A percentile compares a stretch with the other conserved stretches of the same genome.
Evolutionary conservation across 2,797 vertebrate genomes (phyloP).

Genomic region (Ambastaia sidthimunki): DNA sequence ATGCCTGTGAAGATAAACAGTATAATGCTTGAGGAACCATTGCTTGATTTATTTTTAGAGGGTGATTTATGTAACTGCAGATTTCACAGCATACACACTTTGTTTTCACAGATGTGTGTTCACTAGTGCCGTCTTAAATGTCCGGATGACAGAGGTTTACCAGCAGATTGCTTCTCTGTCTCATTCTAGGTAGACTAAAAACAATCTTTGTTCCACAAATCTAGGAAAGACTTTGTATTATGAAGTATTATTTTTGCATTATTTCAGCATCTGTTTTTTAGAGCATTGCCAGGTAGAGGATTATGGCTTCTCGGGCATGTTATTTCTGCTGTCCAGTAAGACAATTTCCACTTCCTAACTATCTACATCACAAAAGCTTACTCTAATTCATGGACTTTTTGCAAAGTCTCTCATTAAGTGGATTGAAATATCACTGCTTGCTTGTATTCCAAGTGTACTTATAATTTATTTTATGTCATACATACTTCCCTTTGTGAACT

Average conservation of each 20-base stretch:
- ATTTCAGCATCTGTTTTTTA: background rate
- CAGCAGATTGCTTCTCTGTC: constrained; percentile 21
- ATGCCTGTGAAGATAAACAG: constrained; percentile 37
- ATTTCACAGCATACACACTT: background rate
- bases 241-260: no score
- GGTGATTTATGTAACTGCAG: constrained; percentile 42
- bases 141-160: constrained; percentile 33
- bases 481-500: background rate
- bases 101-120: constrained; percentile 48
- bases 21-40: constrained; percentile 7
- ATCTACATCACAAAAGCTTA: no score
- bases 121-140: constrained; percentile 4
- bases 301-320: no score
- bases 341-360: no score
- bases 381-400: no score
- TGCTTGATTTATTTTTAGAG: constrained; percentile 38
- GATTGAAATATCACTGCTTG: background rate
- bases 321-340: no score
- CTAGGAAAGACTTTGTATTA: background rate
- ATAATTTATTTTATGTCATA: background rate
- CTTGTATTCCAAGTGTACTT: background rate
- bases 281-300: background rate
- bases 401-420: no score
- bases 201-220: constrained; percentile 23
- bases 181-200: constrained; percentile 4